Base-by-base conservation (phyloP, 1,140 invertebrate species). In the Musca vetustissima region DNA sequence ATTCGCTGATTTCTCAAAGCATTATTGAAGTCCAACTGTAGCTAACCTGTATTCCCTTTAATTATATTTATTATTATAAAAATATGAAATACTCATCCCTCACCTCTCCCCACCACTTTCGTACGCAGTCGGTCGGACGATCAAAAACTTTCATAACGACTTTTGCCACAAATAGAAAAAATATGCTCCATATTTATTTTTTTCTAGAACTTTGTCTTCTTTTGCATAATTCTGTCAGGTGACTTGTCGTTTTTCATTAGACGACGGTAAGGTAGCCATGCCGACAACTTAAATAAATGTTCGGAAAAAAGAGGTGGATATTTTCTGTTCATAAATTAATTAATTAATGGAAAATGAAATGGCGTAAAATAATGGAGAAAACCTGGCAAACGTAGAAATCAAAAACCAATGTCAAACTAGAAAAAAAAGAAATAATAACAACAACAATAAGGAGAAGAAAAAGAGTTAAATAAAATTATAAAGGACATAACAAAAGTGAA, bases 261-360 rank as follows among this genome's bases (percentile, higher is more conserved):
- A 59, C 17, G 15, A 28, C 28, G 8, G 15, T 9, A 59, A 25
- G 25, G 22, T 14, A 25, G 53, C 3, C 9, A 55, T 14, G 24
- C 11, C 22, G 22, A 59, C n/a, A 59, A 59, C 24, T 59, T 59
- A 59, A 55, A 55, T 55, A 55, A 59, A 59, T 59, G 55, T 59
- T 59, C 32, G n/a, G 28, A 59, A 59, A 59, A 59, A n/a, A n/a
- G n/a, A 28, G 55, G 28, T 28, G 55, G 32, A 59, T 28, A 32
- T 59, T 28, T 59, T 32, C 53, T n/a, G 28, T 59, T 59, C 55
- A 59, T 59, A 59, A 59, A 59, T 59, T 59, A 59, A 59, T 59
- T 59, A 59, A 59, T 59, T 59, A 59, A 59, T 28, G 28, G 28
- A 28, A 28, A 28, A 28, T 28, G 28, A 28, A 28, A 28, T 28